A percentile compares a stretch with the other conserved stretches of the same genome.
Evolutionary conservation across 2,797 vertebrate genomes (phyloP).

Genomic region (Enteromius anoplus): DNA sequence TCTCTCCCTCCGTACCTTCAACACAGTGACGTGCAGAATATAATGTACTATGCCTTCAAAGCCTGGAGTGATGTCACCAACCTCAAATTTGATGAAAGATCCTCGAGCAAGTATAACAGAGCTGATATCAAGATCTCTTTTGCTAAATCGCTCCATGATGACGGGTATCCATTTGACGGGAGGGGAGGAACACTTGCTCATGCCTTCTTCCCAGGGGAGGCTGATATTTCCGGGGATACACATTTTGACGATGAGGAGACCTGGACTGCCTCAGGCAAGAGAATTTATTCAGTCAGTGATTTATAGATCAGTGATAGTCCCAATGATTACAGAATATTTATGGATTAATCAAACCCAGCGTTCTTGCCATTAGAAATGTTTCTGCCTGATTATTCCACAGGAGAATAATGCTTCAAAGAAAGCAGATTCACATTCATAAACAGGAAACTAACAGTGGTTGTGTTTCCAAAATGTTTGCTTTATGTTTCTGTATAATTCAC

Average conservation of each 20-base stretch:
- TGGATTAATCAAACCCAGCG: neutral
- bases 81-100: conserved; percentile 70
- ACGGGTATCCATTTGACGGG: conserved; percentile 91
- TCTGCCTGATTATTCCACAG: neutral
- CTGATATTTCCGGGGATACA: conserved; percentile 82
- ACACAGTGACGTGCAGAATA: conserved; percentile 25
- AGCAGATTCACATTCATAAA: neutral
- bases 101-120: conserved; percentile 42
- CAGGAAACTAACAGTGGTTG: neutral
- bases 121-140: conserved; percentile 86
- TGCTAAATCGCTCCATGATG: conserved; percentile 78
- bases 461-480: no score
- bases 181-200: conserved; percentile 88
- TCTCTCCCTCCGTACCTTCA: conserved; percentile 54
- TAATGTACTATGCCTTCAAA: conserved; percentile 77
- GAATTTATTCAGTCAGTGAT: neutral
- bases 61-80: conserved; percentile 80
- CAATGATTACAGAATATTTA: neutral
- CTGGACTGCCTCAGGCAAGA: conserved; percentile 75
- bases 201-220: conserved; percentile 86
- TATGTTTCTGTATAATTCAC: neutral
- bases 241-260: conserved; percentile 89
- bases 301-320: neutral
- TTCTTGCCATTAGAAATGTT: neutral
- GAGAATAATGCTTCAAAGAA: neutral